Percentiles rank a stretch among this genome's conserved stretches.
These are phyloP conservation scores for Nycteola revayana DNA, from an alignment of 2,888 invertebrate genomes.

Conservation along the genomic window DNA sequence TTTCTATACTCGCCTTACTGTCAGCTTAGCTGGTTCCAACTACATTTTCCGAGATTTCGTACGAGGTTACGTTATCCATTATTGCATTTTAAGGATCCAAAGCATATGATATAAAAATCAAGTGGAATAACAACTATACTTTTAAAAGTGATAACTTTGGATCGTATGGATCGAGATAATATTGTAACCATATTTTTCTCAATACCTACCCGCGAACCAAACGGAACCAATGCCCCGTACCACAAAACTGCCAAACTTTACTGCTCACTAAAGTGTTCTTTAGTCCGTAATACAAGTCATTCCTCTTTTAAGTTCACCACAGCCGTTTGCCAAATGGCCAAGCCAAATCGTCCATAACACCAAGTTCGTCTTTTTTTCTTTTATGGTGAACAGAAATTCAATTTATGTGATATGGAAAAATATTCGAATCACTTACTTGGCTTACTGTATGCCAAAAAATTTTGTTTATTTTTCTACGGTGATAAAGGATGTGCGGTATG, in stretches of 20 bases:
- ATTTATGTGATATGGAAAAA: conserved; percentile 50
- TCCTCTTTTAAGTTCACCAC: conserved; percentile 44
- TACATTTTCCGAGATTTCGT: too few relatives aligned
- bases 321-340: conserved; percentile 56
- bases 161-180: too few relatives aligned
- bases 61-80: too few relatives aligned
- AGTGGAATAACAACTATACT: too few relatives aligned
- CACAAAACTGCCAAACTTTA: conserved; percentile 39
- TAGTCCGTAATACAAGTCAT: conserved; percentile 42
- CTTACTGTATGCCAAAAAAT: conserved; percentile 20
- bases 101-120: too few relatives aligned
- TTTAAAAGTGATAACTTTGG: too few relatives aligned
- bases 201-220: too few relatives aligned
- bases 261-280: conserved; percentile 39
- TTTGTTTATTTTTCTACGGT: conserved; percentile 5
- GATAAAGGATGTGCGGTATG: too few relatives aligned
- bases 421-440: conserved; percentile 20
- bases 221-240: conserved; percentile 3
- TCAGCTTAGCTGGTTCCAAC: too few relatives aligned
- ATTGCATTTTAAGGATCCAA: too few relatives aligned
- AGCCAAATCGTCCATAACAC: conserved; percentile 54
- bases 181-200: too few relatives aligned
- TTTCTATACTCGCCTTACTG: too few relatives aligned
- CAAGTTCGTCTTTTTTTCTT: conserved; percentile 49
- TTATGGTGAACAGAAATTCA: conserved; percentile 48